Conservation (phyloP, 2,113 vertebrate genomes). For the Cichladusa arquata region DNA sequence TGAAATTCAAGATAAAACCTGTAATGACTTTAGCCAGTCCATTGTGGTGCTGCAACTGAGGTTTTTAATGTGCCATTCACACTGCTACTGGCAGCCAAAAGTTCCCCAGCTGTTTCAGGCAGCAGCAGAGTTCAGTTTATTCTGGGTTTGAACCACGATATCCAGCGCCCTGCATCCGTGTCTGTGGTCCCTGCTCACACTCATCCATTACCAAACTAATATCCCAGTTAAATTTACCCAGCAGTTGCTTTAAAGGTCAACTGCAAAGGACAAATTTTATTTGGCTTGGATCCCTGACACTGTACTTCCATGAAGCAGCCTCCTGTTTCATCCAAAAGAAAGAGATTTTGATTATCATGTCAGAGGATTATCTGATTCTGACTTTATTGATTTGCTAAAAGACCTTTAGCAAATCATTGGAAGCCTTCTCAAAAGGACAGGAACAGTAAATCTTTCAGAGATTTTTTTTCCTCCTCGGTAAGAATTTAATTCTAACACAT, state of each 20-base stretch:
- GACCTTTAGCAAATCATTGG: background rate
- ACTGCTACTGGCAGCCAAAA: background rate
- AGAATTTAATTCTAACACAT: background rate
- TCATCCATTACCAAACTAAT: background rate
- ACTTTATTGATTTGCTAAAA: background rate
- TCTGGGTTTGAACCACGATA: background rate
- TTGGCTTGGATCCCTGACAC: conserved; percentile 2
- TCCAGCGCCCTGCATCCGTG: background rate
- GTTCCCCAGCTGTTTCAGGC: background rate
- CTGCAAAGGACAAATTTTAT: conserved; percentile 33
- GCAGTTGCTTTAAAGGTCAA: conserved; percentile 43
- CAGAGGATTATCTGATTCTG: conserved; percentile 31
- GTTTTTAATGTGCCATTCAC: background rate
- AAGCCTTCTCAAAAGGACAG: background rate
- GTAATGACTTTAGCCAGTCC: background rate
- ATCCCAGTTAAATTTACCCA: conserved; percentile 14
- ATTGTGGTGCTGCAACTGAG: background rate
- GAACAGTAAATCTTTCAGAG: background rate
- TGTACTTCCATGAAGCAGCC: background rate
- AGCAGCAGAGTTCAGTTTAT: background rate
- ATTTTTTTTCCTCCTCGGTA: background rate
- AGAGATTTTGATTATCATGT: conserved; percentile 5
- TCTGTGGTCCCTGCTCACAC: background rate
- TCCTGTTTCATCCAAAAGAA: conserved; percentile 11
- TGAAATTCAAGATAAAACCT: background rate